Evolutionary conservation across 2,113 vertebrate species (phyloP), one percentile per base, ranked within the genome.

Genomic region (Montifringilla adamsi): DNA sequence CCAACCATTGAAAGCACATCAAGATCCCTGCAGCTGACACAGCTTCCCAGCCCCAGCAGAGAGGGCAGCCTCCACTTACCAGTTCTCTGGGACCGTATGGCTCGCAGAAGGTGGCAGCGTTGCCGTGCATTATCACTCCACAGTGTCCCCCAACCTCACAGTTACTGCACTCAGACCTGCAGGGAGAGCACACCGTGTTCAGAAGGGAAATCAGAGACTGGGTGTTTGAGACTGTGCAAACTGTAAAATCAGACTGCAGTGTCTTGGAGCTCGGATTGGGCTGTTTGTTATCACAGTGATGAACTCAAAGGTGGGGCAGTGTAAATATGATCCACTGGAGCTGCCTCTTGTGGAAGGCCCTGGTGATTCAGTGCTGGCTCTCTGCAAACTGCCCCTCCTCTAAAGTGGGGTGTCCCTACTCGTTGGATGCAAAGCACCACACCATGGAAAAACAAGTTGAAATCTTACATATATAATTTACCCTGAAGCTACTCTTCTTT

Each of bases 91-190:
- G 98, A 77, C 99, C 99, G 58, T 99, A 98, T 15, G 99, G 98
- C 90, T 99, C 98, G 37, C 99, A 99, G 98, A 99, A 99, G 55
- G 98, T 98, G 94, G 99, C 97, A 3, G 99, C 99, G 8, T 96
- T 98, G 92, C 99, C 98, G 2, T 99, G 99, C 98, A 99, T 99
- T 75, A 99, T 98, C 30, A 98, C 97, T 9, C 99, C 99, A 7
- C 99, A 99, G 92, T 99, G 98, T 63, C 98, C 98, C 75, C 99
- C 99, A 52, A 98, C 98, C 91, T 98, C 98, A 56, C 99, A 99
- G 98, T 98, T 98, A 78, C 98, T 98, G 95, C 99, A 99, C 89
- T 98, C 98, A 43, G 97, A 98, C 99, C 99, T 99, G 96, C 39
- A 70, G 73, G 89, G 90, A 97, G 82, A 98, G 88, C 50, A 97